phyloP scores from a whole-genome alignment of 35 echinoderm and acorn worm genomes.

The Heliocidaris erythrogramma region DNA sequence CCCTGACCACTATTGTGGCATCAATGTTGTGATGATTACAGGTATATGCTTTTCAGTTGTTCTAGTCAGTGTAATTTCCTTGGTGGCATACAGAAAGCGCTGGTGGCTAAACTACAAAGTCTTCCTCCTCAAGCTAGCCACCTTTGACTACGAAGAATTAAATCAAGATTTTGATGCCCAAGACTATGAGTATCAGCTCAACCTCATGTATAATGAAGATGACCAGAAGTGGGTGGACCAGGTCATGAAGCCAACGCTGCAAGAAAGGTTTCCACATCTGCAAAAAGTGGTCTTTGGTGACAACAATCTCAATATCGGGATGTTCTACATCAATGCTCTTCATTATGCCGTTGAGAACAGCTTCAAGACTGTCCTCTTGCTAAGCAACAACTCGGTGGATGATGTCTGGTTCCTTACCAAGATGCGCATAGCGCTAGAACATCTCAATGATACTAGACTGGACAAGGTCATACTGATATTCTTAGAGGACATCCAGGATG shows the following conservation, averaged over 20 bases:
- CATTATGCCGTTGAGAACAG: not conserved
- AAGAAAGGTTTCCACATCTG: slow-evolving; percentile 4
- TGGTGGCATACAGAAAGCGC: not conserved
- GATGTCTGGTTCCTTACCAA: slow-evolving; percentile 20
- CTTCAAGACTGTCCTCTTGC: slow-evolving; percentile 4
- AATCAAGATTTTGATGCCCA: not conserved
- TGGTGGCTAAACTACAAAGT: slow-evolving; percentile 31
- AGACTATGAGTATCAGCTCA: slow-evolving; percentile 14
- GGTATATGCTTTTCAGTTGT: not conserved
- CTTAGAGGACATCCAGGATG: slow-evolving; percentile 19
- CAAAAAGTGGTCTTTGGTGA: not conserved
- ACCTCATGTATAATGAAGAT: not conserved
- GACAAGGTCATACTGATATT: slow-evolving; percentile 6
- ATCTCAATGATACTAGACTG: slow-evolving; percentile 14
- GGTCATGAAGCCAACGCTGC: not conserved
- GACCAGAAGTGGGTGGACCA: not conserved
- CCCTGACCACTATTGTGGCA: not conserved
- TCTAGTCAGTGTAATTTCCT: not conserved
- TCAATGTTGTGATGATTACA: not conserved
- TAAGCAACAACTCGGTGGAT: not conserved
- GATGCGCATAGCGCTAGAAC: not conserved
- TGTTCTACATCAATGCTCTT: slow-evolving; percentile 32
- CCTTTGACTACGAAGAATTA: not conserved
- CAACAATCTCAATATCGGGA: slow-evolving; percentile 7
- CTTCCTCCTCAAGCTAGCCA: slow-evolving; percentile 21